Base-by-base conservation (phyloP, 35 echinoderm and acorn worm species). In the Acanthaster planci region DNA sequence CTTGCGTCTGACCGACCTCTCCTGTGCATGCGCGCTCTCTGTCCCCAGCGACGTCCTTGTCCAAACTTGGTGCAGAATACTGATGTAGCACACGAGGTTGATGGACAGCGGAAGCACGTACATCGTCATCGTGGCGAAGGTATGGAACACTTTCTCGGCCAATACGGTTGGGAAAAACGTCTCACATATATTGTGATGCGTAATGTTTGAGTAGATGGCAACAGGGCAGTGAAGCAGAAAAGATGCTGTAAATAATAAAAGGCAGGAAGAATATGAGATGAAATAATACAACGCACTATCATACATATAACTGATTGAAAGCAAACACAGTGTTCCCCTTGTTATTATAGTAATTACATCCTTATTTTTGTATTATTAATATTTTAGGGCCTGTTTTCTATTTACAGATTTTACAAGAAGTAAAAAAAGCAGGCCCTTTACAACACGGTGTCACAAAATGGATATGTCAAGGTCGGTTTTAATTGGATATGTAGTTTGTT, bases 191-290 rank as follows among this genome's bases (percentile, higher is more conserved):
- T 72, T 68, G 15, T 27, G 18, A 31, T 68, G 84, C 18, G 60
- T 78, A 12, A 90, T 60, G 27, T 86, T 40, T 7, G 94, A 93
- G 14, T 83, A 77, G 67, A 92, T 50, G 7, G 90, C 85, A 16
- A 90, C 79, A 0, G 94, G 94, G 55, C 86, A 47, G 53, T 97
- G 94, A 15, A 97, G 8, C 58, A 90, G 17, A 38, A 97, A 93
- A 5, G 90, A 97, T 34, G 68, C 94, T 97, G 80, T 31, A 39
- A 31, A 82, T 76, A 78, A 83, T 52, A 47, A 23, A 42, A 2
- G 42, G 12, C 42, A 47, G 42, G 42, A 12, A 47, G 12, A 47
- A 16, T 6, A 72, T 5, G 5, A 29, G 4, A 26, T 36, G 4
- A 47, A 47, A 47, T 6, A 12, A 6, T 47, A 47, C 12, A 6